Conservation (phyloP, 2,888 invertebrate genomes). For the Choristoneura rosaceana region DNA sequence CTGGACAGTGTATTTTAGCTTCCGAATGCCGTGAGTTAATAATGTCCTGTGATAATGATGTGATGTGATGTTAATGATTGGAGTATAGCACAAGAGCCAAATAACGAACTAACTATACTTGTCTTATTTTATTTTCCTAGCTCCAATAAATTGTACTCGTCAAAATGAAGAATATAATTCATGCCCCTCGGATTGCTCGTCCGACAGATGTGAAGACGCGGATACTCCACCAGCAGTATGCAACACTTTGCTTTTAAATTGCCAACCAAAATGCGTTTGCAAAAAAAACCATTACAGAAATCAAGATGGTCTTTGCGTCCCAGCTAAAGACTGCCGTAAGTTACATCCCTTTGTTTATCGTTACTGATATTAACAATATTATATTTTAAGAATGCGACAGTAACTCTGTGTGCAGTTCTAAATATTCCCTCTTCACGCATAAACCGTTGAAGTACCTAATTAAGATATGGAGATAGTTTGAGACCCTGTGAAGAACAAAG, state of each 20-base stretch:
- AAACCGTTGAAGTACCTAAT: no score
- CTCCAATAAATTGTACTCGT: slow-evolving; percentile 42
- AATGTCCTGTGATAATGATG: not conserved
- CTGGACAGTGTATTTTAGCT: slow-evolving; percentile 39
- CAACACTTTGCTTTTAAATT: slow-evolving; percentile 39
- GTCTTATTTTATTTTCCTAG: slow-evolving; percentile 25
- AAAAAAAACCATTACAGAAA: slow-evolving; percentile 38
- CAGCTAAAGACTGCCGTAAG: slow-evolving; percentile 35
- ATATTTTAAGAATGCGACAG: no score
- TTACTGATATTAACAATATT: no score
- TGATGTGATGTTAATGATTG: not conserved
- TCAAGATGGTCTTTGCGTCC: slow-evolving; percentile 38
- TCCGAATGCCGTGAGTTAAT: slow-evolving; percentile 43
- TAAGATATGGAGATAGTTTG: no score
- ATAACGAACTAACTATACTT: not conserved
- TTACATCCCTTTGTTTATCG: not conserved
- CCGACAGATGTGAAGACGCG: slow-evolving; percentile 37
- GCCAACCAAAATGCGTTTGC: slow-evolving; percentile 43
- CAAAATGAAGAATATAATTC: slow-evolving; percentile 38
- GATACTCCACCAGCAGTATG: slow-evolving; percentile 26
- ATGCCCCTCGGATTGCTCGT: slow-evolving; percentile 39
- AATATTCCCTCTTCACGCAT: no score
- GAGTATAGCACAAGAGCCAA: not conserved
- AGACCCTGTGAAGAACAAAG: no score
- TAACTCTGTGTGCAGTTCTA: no score